Percentiles rank a stretch among this genome's conserved stretches.
phyloP scores from a whole-genome alignment of 2,888 invertebrate genomes.

The Saturnia pavonia region DNA sequence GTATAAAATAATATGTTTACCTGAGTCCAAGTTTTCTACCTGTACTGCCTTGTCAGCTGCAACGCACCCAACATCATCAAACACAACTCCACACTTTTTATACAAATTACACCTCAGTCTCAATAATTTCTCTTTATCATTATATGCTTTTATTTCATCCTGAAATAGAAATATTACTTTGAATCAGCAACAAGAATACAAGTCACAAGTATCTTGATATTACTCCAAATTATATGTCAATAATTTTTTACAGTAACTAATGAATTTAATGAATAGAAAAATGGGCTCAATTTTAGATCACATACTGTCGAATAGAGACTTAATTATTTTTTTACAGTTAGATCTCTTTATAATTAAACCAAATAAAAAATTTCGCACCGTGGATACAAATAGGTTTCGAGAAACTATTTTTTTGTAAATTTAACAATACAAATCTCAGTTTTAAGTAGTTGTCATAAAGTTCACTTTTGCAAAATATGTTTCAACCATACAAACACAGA shows the following conservation, averaged over 20 bases:
- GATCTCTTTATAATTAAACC: too few relatives aligned
- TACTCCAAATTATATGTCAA: neutral
- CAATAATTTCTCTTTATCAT: conserved; percentile 56
- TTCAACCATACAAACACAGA: too few relatives aligned
- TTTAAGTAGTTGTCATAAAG: too few relatives aligned
- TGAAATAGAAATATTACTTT: conserved; percentile 37
- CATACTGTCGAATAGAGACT: too few relatives aligned
- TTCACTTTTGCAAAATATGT: too few relatives aligned
- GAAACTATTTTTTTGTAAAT: too few relatives aligned
- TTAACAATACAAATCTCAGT: too few relatives aligned
- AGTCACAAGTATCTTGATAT: neutral
- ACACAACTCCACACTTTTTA: conserved; percentile 62
- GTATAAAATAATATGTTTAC: conserved; percentile 7
- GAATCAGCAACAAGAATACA: neutral
- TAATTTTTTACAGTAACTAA: neutral
- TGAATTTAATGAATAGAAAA: neutral
- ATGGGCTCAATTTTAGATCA: too few relatives aligned
- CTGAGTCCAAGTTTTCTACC: conserved; percentile 32
- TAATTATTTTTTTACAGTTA: too few relatives aligned
- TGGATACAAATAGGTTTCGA: too few relatives aligned
- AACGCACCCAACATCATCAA: conserved; percentile 58
- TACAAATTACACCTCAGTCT: conserved; percentile 58
- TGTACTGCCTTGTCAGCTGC: conserved; percentile 64
- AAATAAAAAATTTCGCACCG: too few relatives aligned
- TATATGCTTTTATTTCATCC: conserved; percentile 71